A percentile compares a stretch with the other conserved stretches of the same genome.
Evolutionary conservation across 2,797 vertebrate genomes (phyloP).

Genomic region (Acrocephalus scirpaceus): DNA sequence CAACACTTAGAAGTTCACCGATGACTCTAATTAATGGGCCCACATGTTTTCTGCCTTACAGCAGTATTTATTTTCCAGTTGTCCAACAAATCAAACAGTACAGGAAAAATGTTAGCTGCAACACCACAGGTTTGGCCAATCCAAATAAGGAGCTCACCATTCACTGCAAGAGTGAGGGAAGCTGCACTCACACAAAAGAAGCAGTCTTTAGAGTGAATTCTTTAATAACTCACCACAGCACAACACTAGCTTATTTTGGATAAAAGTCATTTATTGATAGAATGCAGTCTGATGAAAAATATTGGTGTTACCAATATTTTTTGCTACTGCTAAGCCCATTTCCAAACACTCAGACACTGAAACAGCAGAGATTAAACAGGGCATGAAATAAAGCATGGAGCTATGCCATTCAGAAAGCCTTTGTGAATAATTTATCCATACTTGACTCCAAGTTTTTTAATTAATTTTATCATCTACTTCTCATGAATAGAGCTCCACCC

Average conservation of each 20-base stretch:
- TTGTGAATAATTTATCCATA: not conserved
- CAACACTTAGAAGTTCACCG: not conserved
- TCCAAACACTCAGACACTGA: not conserved
- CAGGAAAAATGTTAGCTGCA: not conserved
- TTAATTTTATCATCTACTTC: not conserved
- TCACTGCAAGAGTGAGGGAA: not conserved
- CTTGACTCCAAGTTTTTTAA: too few species aligned
- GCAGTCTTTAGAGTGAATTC: not conserved
- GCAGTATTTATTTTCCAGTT: conserved; percentile 16
- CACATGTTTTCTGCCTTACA: conserved; percentile 26
- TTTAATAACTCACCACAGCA: not conserved
- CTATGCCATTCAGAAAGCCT: not conserved
- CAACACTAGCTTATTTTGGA: not conserved
- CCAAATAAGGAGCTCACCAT: not conserved
- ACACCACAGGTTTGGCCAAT: not conserved
- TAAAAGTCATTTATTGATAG: not conserved
- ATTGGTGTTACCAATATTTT: too few species aligned
- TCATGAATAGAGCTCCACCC: not conserved
- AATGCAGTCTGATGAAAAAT: not conserved
- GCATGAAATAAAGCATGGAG: not conserved
- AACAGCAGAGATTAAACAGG: conserved; percentile 30
- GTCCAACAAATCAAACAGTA: not conserved
- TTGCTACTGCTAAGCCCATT: not conserved
- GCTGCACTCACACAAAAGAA: not conserved
- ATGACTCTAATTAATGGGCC: not conserved